Evolutionary conservation across 2,113 vertebrate genomes (phyloP).

Genomic region (Prochilodus magdalenae): DNA sequence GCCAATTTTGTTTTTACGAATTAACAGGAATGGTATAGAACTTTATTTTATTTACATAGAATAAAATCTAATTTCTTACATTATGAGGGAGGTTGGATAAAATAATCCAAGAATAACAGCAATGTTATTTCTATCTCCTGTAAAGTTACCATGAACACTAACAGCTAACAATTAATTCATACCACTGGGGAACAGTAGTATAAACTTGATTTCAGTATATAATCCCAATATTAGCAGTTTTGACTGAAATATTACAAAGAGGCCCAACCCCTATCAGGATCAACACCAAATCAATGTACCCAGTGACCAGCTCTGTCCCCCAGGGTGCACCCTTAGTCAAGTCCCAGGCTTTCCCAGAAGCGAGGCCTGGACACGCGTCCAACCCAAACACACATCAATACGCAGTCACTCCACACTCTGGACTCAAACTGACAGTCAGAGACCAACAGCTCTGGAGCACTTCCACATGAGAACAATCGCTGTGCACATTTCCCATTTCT

Average conservation of each 20-base stretch:
- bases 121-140: too few relatives aligned
- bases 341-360: conserved; percentile 62
- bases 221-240: background rate
- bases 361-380: conserved; percentile 32
- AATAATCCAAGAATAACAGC: too few relatives aligned
- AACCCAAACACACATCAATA: conserved; percentile 56
- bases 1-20: too few relatives aligned
- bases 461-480: conserved; percentile 53
- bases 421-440: conserved; percentile 50
- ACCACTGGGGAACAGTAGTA: background rate
- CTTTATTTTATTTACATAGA: background rate
- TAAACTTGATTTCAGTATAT: background rate
- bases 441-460: conserved; percentile 35
- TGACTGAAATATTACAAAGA: background rate
- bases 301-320: conserved; percentile 67
- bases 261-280: background rate
- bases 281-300: conserved; percentile 22
- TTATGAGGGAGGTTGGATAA: too few relatives aligned
- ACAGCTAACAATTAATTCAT: background rate
- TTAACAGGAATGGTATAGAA: too few relatives aligned
- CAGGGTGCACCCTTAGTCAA: conserved; percentile 69
- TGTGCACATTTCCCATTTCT: conserved; percentile 30
- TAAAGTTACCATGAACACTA: too few relatives aligned
- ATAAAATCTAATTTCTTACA: too few relatives aligned
- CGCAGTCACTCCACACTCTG: conserved; percentile 49